Base-by-base conservation (phyloP, 92 coral and sea anemone species). In the Phenganax marumi region DNA sequence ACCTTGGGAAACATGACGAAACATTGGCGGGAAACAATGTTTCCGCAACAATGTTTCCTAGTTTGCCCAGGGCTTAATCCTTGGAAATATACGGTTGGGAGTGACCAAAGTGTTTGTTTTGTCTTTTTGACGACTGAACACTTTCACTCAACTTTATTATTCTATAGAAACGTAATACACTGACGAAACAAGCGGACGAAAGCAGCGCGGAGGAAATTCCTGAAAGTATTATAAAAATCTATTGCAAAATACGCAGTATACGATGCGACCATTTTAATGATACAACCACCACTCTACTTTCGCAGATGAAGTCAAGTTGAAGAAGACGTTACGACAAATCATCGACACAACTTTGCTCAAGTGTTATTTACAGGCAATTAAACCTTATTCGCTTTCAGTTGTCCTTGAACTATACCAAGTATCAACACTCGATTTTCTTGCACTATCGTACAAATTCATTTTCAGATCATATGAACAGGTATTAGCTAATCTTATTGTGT, bases 321-420 rank as follows among this genome's bases (percentile, higher is more conserved):
- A 89, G 56, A 96, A 92, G 88, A 92, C 93, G 73, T 77, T 92
- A 11, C 86, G 94, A 22, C 99, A 96, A 74, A 92, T 96, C 16
- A 96, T 96, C 16, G 99, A 96, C 75, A 96, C 99, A 16, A 92
- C 97, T 2, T 74, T 96, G 52, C 87, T 96, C 49, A 96, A 96
- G 86, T 96, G 99, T 26, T 96, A 96, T 80, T 77, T 96, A 49
- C 97, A 90, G 97, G 99, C 92, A 43, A 10, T 18, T 26, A 9
- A 23, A 55, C 2, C 7, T 55, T 12, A 2, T 55, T 55, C 18
- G 8, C 14, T 55, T n/a, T 55, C 8, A 12, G 8, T 12, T 55
- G 16, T 12, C 18, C 16, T 8, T n/a, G 2, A 55, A 16, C n/a
- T 5, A 58, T 5, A 7, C 18, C 65, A 33, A 0, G 26, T 33